Percentiles rank a stretch among this genome's conserved stretches.
Evolutionary conservation across 2,113 vertebrate species (phyloP).

Genomic region (Eurystomus gularis): DNA sequence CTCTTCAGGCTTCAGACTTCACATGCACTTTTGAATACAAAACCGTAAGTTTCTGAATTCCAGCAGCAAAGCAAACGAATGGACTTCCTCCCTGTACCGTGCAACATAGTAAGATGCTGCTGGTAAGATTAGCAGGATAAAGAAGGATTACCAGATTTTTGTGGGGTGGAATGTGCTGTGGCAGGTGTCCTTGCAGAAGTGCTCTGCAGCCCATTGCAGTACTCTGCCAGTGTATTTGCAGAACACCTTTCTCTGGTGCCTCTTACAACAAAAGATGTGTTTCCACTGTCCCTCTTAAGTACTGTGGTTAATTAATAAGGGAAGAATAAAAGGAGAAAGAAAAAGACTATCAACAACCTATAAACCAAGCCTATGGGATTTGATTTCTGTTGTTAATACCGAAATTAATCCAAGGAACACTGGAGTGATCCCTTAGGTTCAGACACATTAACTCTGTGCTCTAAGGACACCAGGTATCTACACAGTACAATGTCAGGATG

Average conservation of each 20-base stretch:
- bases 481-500: too few relatives aligned
- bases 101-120: background rate
- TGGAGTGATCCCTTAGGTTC: background rate
- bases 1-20: background rate
- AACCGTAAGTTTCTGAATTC: background rate
- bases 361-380: background rate
- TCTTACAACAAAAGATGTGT: background rate
- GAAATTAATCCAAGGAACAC: background rate
- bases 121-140: slow-evolving; percentile 13
- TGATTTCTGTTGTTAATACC: background rate
- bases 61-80: background rate
- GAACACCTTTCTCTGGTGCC: background rate
- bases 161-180: background rate
- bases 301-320: background rate
- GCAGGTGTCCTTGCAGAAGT: background rate
- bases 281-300: background rate
- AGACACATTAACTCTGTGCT: background rate
- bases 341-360: background rate
- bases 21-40: background rate
- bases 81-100: background rate
- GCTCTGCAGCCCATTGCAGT: background rate
- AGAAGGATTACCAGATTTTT: slow-evolving; percentile 15
- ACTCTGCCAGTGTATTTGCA: background rate
- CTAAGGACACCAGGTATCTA: background rate
- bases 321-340: background rate